Evolutionary conservation across 1,140 invertebrate species (phyloP), one percentile per base, ranked within the genome.

Genomic region (Lepidurus arcticus): DNA sequence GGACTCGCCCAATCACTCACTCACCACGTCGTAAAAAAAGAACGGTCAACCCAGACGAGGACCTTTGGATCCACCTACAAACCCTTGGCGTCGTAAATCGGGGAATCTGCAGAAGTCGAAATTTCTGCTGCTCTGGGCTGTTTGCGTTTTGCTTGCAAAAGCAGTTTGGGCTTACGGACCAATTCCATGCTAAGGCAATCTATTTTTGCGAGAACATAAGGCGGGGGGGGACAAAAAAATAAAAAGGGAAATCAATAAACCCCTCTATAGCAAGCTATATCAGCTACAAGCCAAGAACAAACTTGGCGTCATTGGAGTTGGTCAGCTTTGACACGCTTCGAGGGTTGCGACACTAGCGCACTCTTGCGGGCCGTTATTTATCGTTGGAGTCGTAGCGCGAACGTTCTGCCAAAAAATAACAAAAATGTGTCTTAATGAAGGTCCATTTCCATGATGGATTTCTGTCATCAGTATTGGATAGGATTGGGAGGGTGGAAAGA

Each of bases 211-310:
- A 65, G 21, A n/a, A 65, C 8, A 21, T 65, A 21, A 21, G 53
- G 45, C 10, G 45, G 45, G 53, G 45, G 45, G 53, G 53, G 34
- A 34, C 34, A 34, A 34, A 34, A 34, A 65, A 65, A 65, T 7
- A 65, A 21, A n/a, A 65, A 65, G 53, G 53, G 53, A 65, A 65
- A 65, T 65, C 53, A 65, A 65, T 65, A 65, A 34, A 21, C 53
- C 53, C 53, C 53, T n/a, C 53, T 7, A 21, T 65, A 21, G 53
- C 21, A 4, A n/a, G 53, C 13, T n/a, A 21, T n/a, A 16, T 34
- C 2, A 65, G 21, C 45, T 11, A 47, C 45, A 10, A 16, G 10
- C 45, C 16, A 16, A 21, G 16, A n/a, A 4, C 0, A 16, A 65
- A 16, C 53, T 65, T 16, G 53, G 21, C 53, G 34, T 34, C 34